Percentiles rank a stretch among this genome's conserved stretches.
phyloP scores from a whole-genome alignment of 1,140 invertebrate species.

The Drosophila auraria region DNA sequence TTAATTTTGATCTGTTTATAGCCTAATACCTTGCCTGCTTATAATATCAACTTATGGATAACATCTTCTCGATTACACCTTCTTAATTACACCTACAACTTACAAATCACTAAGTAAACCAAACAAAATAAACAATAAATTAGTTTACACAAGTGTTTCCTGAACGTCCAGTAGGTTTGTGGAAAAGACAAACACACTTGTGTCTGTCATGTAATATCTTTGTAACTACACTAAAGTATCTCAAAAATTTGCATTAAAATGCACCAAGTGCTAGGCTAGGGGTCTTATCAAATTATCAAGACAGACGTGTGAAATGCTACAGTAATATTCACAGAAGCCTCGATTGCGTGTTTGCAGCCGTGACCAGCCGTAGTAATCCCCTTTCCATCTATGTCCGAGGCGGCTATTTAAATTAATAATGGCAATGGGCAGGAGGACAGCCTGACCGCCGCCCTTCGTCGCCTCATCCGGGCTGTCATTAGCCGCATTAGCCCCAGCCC shows the following conservation, averaged over 20 bases:
- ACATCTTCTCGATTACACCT: not conserved
- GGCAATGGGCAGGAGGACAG: constrained; percentile 14
- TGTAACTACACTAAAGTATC: not conserved
- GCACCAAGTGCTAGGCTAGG: constrained; percentile 16
- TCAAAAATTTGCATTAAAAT: constrained; percentile 25
- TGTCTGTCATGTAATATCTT: not conserved
- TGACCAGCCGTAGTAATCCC: constrained; percentile 18
- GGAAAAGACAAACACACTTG: constrained; percentile 4
- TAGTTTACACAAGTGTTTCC: constrained; percentile 4
- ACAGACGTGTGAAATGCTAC: constrained; percentile 63
- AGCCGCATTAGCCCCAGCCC: constrained; percentile 50
- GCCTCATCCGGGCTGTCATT: constrained; percentile 52
- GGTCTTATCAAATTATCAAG: constrained; percentile 60
- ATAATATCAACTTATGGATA: not conserved
- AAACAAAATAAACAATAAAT: not conserved
- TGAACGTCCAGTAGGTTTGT: not conserved
- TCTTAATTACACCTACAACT: not conserved
- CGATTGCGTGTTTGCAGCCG: constrained; percentile 26
- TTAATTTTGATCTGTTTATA: not conserved
- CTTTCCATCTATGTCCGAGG: constrained; percentile 17
- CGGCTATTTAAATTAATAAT: constrained; percentile 79
- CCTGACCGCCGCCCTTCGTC: constrained; percentile 34
- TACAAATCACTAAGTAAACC: not conserved
- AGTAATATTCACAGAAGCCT: constrained; percentile 22
- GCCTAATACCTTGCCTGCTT: not conserved